Base-by-base conservation (phyloP, 1,140 invertebrate species). In the Penaeus indicus region DNA sequence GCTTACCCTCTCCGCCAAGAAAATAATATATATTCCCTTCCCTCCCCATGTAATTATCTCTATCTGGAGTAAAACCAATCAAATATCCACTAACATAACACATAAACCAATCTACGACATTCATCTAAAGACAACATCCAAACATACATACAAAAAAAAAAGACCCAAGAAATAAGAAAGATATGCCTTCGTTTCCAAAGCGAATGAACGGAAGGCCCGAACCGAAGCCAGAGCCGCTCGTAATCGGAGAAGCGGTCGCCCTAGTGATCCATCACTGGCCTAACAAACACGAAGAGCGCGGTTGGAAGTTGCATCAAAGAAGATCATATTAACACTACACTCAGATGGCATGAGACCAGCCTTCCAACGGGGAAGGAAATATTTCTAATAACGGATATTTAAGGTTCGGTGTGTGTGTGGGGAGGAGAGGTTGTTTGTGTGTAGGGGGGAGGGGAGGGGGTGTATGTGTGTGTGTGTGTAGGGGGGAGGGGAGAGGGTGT, bases 291-390 rank as follows among this genome's bases (percentile, higher is more conserved):
- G 86, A 25, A 83, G 81, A 88, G 78, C 86, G 67, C 86, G 81
- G 86, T 84, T 88, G 86, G 81, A 88, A 88, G 86, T 88, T 88
- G 86, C 86, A 88, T 88, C 86, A 88, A 84, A 88, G 86, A 78
- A 84, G 86, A 88, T 88, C 86, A 88, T 88, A 88, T 88, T 88
- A 88, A 88, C 86, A 84, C 86, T 84, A 88, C 80, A 82, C 25
- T 83, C 86, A 64, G 81, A 67, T 83, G 86, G 86, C 72, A 84
- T 27, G 75, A 21, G 67, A 77, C 77, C 79, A 63, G 21, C 67
- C 86, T 3, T 32, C 60, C 62, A n/a, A 27, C n/a, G 8, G 47
- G 79, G 22, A 25, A n/a, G 22, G 47, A 47, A 47, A 47, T 47
- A 47, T 47, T 47, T 47, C 47, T 47, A 47, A 47, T 47, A 47